Evolutionary conservation across 2,888 invertebrate genomes (phyloP).

Genomic region (Autographa gamma): DNA sequence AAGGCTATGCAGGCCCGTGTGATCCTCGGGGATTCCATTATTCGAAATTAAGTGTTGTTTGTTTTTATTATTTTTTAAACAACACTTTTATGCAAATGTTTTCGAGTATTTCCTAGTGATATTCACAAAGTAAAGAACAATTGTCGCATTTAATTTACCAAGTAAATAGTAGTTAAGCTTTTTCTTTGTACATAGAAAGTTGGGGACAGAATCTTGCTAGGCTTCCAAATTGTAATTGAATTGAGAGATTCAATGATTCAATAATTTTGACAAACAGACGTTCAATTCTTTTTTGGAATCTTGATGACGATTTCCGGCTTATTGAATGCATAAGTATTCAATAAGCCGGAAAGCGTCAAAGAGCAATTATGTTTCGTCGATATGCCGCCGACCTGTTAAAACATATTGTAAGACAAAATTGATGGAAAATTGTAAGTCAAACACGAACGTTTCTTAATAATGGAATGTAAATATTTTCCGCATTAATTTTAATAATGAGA

Average conservation of each 20-base stretch:
- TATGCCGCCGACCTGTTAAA: constrained; percentile 61
- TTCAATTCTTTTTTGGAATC: constrained; percentile 54
- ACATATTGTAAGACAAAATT: constrained; percentile 65
- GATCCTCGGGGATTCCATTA: constrained; percentile 71
- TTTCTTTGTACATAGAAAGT: constrained; percentile 31
- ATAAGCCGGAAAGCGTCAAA: constrained; percentile 2
- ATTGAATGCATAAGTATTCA: constrained; percentile 51
- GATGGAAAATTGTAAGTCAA: constrained; percentile 71
- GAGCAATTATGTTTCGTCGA: constrained; percentile 52
- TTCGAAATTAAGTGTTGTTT: constrained; percentile 70
- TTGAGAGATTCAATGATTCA: constrained; percentile 45
- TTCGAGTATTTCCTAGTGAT: constrained; percentile 47
- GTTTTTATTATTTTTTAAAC: constrained; percentile 66
- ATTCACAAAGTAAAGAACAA: constrained; percentile 50
- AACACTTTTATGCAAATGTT: constrained; percentile 57
- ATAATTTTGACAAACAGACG: constrained; percentile 61
- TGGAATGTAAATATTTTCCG: constrained; percentile 59
- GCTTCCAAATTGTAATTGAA: constrained; percentile 52
- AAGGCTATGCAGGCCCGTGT: constrained; percentile 72
- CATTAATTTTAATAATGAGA: constrained; percentile 38
- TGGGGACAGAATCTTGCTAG: constrained; percentile 25
- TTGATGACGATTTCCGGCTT: constrained; percentile 61
- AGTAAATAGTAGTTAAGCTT: constrained; percentile 51
- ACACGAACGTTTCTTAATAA: constrained; percentile 64
- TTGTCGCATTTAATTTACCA: constrained; percentile 50